phyloP scores from a whole-genome alignment of 2,797 vertebrate species.

The Phrynocephalus guinanensis region DNA sequence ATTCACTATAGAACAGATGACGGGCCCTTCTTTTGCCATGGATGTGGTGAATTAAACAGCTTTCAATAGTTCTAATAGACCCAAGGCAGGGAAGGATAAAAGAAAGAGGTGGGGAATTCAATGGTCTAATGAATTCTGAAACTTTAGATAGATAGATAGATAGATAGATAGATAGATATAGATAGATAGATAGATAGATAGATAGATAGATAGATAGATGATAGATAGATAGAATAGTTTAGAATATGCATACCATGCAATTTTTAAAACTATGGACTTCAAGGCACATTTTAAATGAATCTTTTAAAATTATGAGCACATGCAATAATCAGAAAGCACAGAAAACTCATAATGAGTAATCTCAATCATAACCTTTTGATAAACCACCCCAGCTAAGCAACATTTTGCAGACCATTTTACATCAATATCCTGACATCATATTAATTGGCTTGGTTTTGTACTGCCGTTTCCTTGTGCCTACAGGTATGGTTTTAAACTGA shows the following conservation, averaged over 20 bases:
- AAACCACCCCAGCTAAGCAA: slow-evolving; percentile 32
- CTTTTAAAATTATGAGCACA: slow-evolving; percentile 66
- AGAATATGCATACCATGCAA: slow-evolving; percentile 70
- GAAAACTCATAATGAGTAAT: slow-evolving; percentile 66
- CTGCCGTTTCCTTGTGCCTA: slow-evolving; percentile 70
- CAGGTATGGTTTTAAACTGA: slow-evolving; percentile 74
- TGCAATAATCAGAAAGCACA: slow-evolving; percentile 68
- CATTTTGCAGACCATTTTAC: slow-evolving; percentile 55
- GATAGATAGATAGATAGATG: no score
- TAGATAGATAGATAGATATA: no score
- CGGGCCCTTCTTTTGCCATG: slow-evolving; percentile 68
- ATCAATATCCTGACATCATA: slow-evolving; percentile 61
- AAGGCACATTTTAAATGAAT: slow-evolving; percentile 40
- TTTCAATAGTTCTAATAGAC: slow-evolving; percentile 62
- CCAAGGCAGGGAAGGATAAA: background rate
- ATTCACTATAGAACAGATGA: slow-evolving; percentile 82
- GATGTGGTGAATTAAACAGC: slow-evolving; percentile 79
- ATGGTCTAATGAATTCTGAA: slow-evolving; percentile 73
- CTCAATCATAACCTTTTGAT: slow-evolving; percentile 57
- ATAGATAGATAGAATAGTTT: slow-evolving; percentile 36
- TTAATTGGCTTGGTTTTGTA: slow-evolving; percentile 66
- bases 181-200: no score
- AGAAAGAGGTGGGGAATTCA: slow-evolving; percentile 55
- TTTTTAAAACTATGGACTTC: slow-evolving; percentile 72
- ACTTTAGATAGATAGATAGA: slow-evolving; percentile 49